These are phyloP conservation scores for Galaxea fascicularis DNA, from an alignment of 92 coral and sea anemone genomes.

Conservation along the genomic window DNA sequence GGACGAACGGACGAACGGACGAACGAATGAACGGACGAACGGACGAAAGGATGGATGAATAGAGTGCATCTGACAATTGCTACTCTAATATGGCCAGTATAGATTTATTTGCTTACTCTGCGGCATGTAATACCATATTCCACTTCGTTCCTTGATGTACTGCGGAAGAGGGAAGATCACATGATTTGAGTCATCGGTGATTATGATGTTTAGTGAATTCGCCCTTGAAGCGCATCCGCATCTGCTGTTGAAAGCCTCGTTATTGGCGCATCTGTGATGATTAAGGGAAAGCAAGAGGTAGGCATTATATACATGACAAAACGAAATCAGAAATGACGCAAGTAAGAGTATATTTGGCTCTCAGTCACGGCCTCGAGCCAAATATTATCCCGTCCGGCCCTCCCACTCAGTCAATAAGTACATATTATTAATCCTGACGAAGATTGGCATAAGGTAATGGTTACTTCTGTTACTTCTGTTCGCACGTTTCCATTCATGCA, in stretches of 20 bases:
- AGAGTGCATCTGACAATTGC: too few species aligned
- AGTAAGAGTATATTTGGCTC: neutral
- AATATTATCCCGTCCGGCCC: too few species aligned
- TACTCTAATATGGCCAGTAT: neutral
- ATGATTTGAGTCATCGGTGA: constrained; percentile 62
- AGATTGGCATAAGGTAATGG: too few species aligned
- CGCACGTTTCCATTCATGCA: too few species aligned
- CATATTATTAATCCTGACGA: too few species aligned
- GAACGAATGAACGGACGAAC: neutral
- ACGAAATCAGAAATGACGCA: neutral
- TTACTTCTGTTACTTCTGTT: too few species aligned
- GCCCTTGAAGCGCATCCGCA: constrained; percentile 59
- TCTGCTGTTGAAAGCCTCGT: constrained; percentile 53
- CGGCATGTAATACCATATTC: constrained; percentile 78
- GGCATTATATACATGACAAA: neutral
- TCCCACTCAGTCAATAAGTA: too few species aligned
- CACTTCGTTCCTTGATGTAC: constrained; percentile 43
- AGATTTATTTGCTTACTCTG: constrained; percentile 18
- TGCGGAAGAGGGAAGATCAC: constrained; percentile 67
- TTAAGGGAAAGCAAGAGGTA: neutral
- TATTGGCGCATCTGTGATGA: constrained; percentile 41
- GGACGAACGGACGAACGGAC: neutral
- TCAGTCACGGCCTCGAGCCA: neutral
- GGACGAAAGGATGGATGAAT: neutral
- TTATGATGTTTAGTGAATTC: constrained; percentile 58